A percentile compares a stretch with the other conserved stretches of the same genome.
Evolutionary conservation across 1,140 invertebrate genomes (phyloP).

Genomic region (Zaprionus lachaisei): DNA sequence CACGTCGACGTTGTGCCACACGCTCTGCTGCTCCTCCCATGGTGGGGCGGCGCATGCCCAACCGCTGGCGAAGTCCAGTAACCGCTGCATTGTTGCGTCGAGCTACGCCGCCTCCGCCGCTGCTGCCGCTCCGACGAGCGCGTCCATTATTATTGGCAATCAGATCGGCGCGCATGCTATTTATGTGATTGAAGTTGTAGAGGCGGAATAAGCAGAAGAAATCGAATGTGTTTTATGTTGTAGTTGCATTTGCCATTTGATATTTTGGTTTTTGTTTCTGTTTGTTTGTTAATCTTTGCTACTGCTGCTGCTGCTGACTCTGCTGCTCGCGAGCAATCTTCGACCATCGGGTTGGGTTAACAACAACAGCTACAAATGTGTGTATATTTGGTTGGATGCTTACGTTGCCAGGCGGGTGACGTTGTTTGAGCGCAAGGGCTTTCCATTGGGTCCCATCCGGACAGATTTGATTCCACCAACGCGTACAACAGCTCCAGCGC

Average conservation of each 20-base stretch:
- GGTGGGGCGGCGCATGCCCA: conserved; percentile 65
- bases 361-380: conserved; percentile 37
- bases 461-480: conserved; percentile 65
- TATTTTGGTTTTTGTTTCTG: conserved; percentile 16
- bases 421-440: conserved; percentile 71
- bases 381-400: conserved; percentile 57
- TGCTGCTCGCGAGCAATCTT: conserved; percentile 23
- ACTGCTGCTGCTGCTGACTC: not conserved
- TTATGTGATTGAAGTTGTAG: conserved; percentile 53
- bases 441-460: conserved; percentile 76
- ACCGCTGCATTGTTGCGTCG: conserved; percentile 53
- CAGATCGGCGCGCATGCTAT: conserved; percentile 81
- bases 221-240: conserved; percentile 52
- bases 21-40: conserved; percentile 76
- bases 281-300: conserved; percentile 4
- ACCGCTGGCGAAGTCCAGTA: conserved; percentile 57
- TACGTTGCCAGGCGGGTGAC: conserved; percentile 81
- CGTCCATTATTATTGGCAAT: conserved; percentile 49
- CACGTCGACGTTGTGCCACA: conserved; percentile 64
- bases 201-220: conserved; percentile 62
- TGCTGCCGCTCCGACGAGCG: conserved; percentile 44
- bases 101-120: conserved; percentile 24
- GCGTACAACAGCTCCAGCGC: conserved; percentile 40
- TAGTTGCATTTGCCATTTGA: conserved; percentile 44
- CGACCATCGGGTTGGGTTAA: conserved; percentile 14